Evolutionary conservation across 2,113 vertebrate genomes (phyloP).

Genomic region (Puffinus mauretanicus): DNA sequence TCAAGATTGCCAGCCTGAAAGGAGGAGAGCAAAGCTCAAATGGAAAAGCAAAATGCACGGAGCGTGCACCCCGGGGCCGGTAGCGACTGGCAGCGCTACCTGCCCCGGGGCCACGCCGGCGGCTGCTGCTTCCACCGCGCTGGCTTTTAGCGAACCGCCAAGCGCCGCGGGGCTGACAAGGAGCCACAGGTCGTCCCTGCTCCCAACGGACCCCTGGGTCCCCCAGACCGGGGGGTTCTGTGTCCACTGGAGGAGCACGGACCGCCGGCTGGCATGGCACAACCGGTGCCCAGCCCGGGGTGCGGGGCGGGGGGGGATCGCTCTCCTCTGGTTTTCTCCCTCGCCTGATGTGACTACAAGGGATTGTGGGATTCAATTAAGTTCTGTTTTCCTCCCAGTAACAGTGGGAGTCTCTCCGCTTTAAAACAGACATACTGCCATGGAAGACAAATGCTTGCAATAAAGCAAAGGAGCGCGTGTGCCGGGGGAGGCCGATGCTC

Average conservation of each 20-base stretch:
- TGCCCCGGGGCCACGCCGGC: neutral
- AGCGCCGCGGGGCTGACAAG: accelerated
- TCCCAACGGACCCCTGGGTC: accelerated
- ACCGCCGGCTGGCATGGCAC: neutral
- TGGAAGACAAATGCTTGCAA: constrained; percentile 35
- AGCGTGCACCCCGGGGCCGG: neutral
- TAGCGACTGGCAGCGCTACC: neutral
- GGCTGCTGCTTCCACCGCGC: neutral
- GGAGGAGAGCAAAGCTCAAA: neutral
- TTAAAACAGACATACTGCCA: neutral
- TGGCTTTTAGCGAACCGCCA: neutral
- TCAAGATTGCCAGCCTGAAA: neutral
- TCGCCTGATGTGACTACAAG: neutral
- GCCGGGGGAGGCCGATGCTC: neutral
- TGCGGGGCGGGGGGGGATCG: neutral
- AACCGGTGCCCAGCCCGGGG: accelerated
- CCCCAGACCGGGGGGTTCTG: neutral
- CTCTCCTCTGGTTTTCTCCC: neutral
- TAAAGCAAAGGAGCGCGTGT: neutral
- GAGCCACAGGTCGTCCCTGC: neutral
- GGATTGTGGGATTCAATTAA: constrained; percentile 16
- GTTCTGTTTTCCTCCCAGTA: constrained; percentile 16
- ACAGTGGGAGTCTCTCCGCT: constrained; percentile 9
- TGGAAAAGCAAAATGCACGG: neutral
- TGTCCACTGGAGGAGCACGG: neutral